Evolutionary conservation across 2,113 vertebrate species (phyloP), one percentile per base, ranked within the genome.

Genomic region (Gallinago paraguaiae): DNA sequence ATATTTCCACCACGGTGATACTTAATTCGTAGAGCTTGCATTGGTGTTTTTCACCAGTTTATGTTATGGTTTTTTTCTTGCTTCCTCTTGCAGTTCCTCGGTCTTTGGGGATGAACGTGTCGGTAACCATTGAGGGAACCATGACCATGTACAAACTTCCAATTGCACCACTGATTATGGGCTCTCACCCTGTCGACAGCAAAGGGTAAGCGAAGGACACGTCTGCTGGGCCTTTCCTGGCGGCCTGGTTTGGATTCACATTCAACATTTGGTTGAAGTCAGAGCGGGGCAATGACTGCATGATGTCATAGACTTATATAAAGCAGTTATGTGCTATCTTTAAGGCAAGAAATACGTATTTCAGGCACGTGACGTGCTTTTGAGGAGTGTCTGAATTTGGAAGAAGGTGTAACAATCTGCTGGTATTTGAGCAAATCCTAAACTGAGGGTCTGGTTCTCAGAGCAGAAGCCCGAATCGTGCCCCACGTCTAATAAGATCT

Each of bases 101-200:
- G 43, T 98, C 98, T 39, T 91, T 99, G 94, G 99, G 99, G 3
- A 98, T 99, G 97, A 98, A 99, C 25, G 99, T 98, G 77, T 99
- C 98, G 1, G 99, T 99, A 69, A 99, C 99, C 14, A 98, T 99
- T 1, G 99, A 99, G 96, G 99, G 99, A 74, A 99, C 98, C 13
- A 96, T 99, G 35, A 95, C 98, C 1, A 98, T 99, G 95, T 99
- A 99, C 97, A 99, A 99, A 94, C 99, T 99, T 19, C 99, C 99
- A 10, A 99, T 99, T 37, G 99, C 99, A 18, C 99, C 99, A 0
- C 98, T 99, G 78, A 99, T 99, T 95, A 99, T 99, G 91, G 99
- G 99, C 78, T 99, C 99, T 50, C 99, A 99, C 91, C 99, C 99
- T 5, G 98, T 99, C 53, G 99, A 99, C 96, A 99, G 98, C 97